phyloP scores from a whole-genome alignment of 2,888 invertebrate species.

The Lampropteryx suffumata region DNA sequence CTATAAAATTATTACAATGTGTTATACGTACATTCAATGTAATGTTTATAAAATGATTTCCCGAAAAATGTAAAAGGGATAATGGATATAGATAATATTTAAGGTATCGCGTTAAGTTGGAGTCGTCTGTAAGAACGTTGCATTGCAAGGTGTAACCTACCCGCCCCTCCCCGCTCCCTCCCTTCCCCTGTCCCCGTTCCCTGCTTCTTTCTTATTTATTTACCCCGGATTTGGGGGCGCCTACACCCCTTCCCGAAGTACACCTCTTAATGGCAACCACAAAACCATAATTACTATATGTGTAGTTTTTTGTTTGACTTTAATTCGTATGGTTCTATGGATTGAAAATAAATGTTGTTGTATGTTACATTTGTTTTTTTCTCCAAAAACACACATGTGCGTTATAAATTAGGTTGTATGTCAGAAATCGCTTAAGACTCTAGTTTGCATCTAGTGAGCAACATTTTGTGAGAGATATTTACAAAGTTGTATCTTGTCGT shows the following conservation, averaged over 20 bases:
- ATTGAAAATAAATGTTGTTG: conserved; percentile 81
- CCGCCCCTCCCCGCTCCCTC: conserved; percentile 21
- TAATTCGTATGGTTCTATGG: conserved; percentile 80
- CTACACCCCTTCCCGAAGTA: background rate
- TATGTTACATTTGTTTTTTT: conserved; percentile 68
- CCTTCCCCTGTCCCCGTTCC: conserved; percentile 1
- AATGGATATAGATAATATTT: conserved; percentile 40
- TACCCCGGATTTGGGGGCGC: no score
- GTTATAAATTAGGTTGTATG: no score
- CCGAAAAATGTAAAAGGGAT: conserved; percentile 58
- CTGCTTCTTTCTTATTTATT: no score
- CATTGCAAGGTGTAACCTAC: conserved; percentile 36
- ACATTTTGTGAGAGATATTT: no score
- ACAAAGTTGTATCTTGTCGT: no score
- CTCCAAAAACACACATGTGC: background rate
- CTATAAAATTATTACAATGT: conserved; percentile 17
- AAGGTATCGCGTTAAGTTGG: conserved; percentile 58
- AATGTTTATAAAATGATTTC: conserved; percentile 44
- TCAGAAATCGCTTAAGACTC: no score
- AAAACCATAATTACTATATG: conserved; percentile 73
- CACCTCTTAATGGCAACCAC: conserved; percentile 53
- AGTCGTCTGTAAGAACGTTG: conserved; percentile 56
- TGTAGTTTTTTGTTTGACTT: conserved; percentile 76
- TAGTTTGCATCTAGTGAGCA: no score
- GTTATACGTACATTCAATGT: conserved; percentile 30